A percentile compares a stretch with the other conserved stretches of the same genome.
These are phyloP conservation scores for Prochilodus magdalenae DNA, from an alignment of 2,113 vertebrate species.

Conservation along the genomic window DNA sequence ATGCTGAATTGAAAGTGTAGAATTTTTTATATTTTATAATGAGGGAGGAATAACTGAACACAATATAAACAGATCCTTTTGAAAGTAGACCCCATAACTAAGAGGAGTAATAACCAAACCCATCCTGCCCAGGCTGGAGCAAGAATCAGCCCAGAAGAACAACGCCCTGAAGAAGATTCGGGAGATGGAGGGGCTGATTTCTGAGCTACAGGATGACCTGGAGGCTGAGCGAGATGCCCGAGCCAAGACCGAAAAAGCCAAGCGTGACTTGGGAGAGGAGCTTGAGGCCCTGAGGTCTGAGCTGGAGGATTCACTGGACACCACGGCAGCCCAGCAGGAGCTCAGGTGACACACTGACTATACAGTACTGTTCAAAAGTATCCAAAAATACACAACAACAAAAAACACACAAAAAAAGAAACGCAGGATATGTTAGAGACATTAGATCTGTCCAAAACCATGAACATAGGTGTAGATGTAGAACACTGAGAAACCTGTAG, in stretches of 20 bases:
- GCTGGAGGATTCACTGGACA: constrained; percentile 94
- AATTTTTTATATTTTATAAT: no score
- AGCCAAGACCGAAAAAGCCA: constrained; percentile 88
- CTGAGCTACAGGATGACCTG: constrained; percentile 92
- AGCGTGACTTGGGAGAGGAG: constrained; percentile 90
- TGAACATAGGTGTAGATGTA: no score
- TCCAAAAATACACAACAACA: no score
- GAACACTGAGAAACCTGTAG: no score
- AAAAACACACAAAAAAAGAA: no score
- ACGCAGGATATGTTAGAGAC: no score
- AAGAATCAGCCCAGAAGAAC: constrained; percentile 87
- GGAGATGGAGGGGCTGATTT: constrained; percentile 88
- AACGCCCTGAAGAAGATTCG: constrained; percentile 86
- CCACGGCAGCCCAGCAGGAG: constrained; percentile 91
- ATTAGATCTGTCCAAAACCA: no score
- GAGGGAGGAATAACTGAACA: no score
- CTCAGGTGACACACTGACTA: constrained; percentile 79
- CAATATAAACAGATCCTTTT: not conserved
- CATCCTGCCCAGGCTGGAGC: constrained; percentile 80
- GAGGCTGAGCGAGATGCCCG: constrained; percentile 84
- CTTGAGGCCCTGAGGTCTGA: constrained; percentile 90
- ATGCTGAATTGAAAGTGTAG: not conserved
- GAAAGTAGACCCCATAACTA: not conserved
- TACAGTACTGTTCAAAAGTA: no score
- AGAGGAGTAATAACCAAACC: not conserved